These are phyloP conservation scores for Bellardia pandia DNA, from an alignment of 2,888 invertebrate genomes.

Conservation along the genomic window DNA sequence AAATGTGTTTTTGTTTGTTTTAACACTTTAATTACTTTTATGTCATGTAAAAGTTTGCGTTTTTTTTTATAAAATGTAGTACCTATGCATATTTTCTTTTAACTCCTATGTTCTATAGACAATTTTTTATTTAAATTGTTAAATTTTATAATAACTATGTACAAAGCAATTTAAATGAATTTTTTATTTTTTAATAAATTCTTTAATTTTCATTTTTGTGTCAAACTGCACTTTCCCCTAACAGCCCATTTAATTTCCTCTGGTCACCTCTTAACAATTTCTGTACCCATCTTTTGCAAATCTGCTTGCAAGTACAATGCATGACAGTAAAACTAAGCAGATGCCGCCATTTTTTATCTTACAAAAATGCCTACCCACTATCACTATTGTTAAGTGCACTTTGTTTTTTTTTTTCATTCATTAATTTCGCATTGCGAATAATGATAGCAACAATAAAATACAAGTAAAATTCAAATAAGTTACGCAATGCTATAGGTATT, in stretches of 20 bases:
- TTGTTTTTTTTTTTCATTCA: not conserved
- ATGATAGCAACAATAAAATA: not conserved
- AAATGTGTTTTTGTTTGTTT: slow-evolving; percentile 9
- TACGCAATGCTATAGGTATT: slow-evolving; percentile 30
- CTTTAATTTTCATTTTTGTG: too few species aligned
- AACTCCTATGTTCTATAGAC: too few species aligned
- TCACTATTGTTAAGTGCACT: not conserved
- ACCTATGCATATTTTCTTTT: too few species aligned
- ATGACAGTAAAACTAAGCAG: not conserved
- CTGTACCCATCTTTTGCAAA: not conserved
- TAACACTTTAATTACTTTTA: slow-evolving; percentile 7
- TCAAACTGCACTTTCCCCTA: too few species aligned
- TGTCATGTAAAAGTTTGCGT: not conserved
- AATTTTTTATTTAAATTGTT: too few species aligned
- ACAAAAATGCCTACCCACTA: not conserved
- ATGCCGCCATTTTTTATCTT: not conserved
- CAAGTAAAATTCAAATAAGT: slow-evolving; percentile 5
- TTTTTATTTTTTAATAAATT: too few species aligned
- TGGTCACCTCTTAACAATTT: too few species aligned
- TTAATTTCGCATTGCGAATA: not conserved
- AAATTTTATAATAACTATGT: too few species aligned
- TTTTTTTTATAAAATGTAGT: not conserved
- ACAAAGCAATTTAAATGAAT: too few species aligned
- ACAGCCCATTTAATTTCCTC: too few species aligned
- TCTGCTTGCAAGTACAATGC: not conserved